Base-by-base conservation (phyloP, 2,888 invertebrate species). In the Eutolmus rufibarbis region DNA sequence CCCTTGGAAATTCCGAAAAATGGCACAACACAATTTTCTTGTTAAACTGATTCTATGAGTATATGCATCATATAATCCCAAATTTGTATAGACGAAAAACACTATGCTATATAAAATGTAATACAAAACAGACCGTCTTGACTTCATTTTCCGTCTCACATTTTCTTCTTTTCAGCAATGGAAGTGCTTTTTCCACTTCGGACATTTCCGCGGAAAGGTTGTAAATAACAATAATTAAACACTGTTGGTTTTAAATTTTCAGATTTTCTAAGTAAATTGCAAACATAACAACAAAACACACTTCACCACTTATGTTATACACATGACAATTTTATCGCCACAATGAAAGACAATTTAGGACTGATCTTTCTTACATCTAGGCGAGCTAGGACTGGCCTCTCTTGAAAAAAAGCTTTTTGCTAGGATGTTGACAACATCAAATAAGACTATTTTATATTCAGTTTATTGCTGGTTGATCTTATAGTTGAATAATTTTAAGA, bases 1-100 rank as follows among this genome's bases (percentile, higher is more conserved):
- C 91, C 91, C 91, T 90, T 91, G 90, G 90, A 91, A 91, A 90
- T 90, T 91, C 90, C 90, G 91, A 91, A 91, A 90, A 90, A 90
- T 90, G 90, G 90, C 91, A 91, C 90, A 90, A 90, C 89, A 90
- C 90, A 89, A 77, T 86, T 76, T 85, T 74, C 77, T 87, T 23
- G 19, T 66, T 79, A 16, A 31, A 19, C 5, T 9, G 5, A 5
- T 31, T 74, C 16, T 31, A 19, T 74, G 9, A 12, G 40, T 1
- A 28, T 31, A 14, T 74, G 28, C 16, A 23, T 2, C 14, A 23
- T 74, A 31, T 79, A 74, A 19, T 9, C n/a, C 16, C 0, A 1
- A 2, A 4, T 51, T 14, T 51, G n/a, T 16, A n/a, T 51, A 51
- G 34, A 0, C 34, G 34, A 34, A 5, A 4, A 34, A 34, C 7